Conservation (phyloP, 2,797 vertebrate genomes). For the Euphonia xanthogaster region DNA sequence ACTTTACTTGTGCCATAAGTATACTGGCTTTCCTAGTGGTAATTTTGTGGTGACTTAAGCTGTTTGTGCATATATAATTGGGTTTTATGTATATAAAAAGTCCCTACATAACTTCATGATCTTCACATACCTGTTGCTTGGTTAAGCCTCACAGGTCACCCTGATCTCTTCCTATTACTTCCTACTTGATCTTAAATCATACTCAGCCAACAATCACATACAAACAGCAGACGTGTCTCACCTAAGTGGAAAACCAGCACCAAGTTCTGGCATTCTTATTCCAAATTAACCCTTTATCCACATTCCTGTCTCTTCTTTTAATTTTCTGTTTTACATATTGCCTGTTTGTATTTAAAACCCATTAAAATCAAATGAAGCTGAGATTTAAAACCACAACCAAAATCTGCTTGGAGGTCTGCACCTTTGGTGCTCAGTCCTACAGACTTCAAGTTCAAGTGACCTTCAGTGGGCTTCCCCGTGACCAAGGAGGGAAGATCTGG, state of each 20-base stretch:
- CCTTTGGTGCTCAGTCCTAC: neutral
- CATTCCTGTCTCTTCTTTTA: no score
- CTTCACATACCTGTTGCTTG: rapidly evolving
- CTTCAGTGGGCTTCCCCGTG: neutral
- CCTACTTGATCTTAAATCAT: neutral
- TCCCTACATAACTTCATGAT: neutral
- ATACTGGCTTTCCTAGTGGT: neutral
- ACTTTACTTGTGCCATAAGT: neutral
- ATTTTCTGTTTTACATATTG: no score
- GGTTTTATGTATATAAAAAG: neutral
- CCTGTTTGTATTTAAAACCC: no score
- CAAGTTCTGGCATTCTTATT: no score
- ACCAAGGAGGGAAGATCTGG: neutral
- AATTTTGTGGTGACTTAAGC: neutral
- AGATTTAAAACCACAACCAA: neutral
- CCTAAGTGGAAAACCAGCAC: no score
- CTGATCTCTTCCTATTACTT: neutral
- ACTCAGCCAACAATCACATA: neutral
- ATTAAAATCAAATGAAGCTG: neutral
- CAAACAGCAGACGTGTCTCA: neutral
- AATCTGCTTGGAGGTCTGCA: neutral
- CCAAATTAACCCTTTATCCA: no score
- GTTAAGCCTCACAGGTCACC: neutral
- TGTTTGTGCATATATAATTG: neutral
- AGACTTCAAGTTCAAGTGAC: neutral